Evolutionary conservation across 2,888 invertebrate genomes (phyloP).

Genomic region (Sphinx pinastri): DNA sequence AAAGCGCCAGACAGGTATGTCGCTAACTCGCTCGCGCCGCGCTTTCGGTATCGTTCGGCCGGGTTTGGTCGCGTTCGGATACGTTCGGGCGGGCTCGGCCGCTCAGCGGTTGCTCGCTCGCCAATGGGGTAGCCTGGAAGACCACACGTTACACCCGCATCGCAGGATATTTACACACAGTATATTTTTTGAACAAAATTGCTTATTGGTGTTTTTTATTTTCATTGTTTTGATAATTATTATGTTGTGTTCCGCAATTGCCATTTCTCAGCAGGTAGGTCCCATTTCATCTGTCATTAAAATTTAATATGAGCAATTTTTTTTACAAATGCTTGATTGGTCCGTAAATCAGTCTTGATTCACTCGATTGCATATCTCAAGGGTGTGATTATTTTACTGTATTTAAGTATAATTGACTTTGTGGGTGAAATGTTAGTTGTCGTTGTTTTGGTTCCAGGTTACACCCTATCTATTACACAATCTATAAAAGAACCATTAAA

Average conservation of each 20-base stretch:
- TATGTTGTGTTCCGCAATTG: slow-evolving; percentile 55
- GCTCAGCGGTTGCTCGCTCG: slow-evolving; percentile 65
- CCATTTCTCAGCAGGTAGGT: slow-evolving; percentile 63
- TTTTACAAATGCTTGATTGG: slow-evolving; percentile 71
- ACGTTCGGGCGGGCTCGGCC: slow-evolving; percentile 73
- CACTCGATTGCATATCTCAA: slow-evolving; percentile 67
- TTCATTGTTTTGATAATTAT: slow-evolving; percentile 54
- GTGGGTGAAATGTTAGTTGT: slow-evolving; percentile 79
- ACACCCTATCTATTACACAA: slow-evolving; percentile 70
- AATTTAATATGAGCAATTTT: slow-evolving; percentile 53
- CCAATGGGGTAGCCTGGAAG: slow-evolving; percentile 82
- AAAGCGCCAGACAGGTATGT: slow-evolving; percentile 90
- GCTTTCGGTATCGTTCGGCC: slow-evolving; percentile 79
- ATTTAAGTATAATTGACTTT: slow-evolving; percentile 64
- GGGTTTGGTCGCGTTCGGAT: slow-evolving; percentile 76
- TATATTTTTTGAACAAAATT: slow-evolving; percentile 77
- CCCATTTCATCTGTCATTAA: slow-evolving; percentile 67
- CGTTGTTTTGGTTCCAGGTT: slow-evolving; percentile 83
- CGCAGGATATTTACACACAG: slow-evolving; percentile 76
- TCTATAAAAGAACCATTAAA: slow-evolving; percentile 50
- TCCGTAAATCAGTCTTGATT: slow-evolving; percentile 57
- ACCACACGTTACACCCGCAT: slow-evolving; percentile 80
- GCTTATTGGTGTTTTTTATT: slow-evolving; percentile 81
- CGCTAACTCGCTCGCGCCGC: slow-evolving; percentile 74
- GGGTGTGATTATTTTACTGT: slow-evolving; percentile 75